Percentiles rank a stretch among this genome's conserved stretches.
These are phyloP conservation scores for Psococerastis gibbosa DNA, from an alignment of 2,888 invertebrate genomes.

Conservation along the genomic window DNA sequence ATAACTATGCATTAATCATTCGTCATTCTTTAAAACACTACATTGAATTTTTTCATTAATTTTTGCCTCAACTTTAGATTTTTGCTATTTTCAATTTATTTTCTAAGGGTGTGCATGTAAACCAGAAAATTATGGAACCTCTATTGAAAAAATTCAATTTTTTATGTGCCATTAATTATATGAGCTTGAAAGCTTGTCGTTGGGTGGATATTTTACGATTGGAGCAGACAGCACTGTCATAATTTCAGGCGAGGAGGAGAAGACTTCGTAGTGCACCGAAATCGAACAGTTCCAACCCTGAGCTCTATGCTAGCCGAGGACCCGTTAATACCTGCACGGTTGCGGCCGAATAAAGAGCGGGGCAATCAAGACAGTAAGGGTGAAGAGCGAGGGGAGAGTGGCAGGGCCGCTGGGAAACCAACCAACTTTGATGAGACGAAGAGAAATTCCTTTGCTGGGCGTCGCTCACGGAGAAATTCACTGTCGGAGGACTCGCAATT, in stretches of 20 bases:
- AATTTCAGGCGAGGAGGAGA: constrained; percentile 31
- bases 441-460: constrained; percentile 55
- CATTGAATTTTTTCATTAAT: no score
- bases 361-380: constrained; percentile 41
- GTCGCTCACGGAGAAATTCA: constrained; percentile 68
- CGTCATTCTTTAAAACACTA: no score
- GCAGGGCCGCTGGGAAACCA: constrained; percentile 61
- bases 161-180: no score
- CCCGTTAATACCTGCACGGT: constrained; percentile 35
- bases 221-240: no score
- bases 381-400: constrained; percentile 40
- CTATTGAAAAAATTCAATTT: no score
- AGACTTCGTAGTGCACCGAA: constrained; percentile 65
- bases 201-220: no score
- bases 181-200: no score
- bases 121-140: no score
- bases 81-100: no score
- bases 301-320: constrained; percentile 40
- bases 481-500: constrained; percentile 68
- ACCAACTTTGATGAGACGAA: constrained; percentile 65
- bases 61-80: no score
- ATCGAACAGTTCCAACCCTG: constrained; percentile 57
- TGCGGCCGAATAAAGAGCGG: constrained; percentile 41
- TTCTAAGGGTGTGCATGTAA: no score
- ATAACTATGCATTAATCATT: no score